Conservation (phyloP, 2,797 vertebrate species). For the Ataeniobius toweri region DNA sequence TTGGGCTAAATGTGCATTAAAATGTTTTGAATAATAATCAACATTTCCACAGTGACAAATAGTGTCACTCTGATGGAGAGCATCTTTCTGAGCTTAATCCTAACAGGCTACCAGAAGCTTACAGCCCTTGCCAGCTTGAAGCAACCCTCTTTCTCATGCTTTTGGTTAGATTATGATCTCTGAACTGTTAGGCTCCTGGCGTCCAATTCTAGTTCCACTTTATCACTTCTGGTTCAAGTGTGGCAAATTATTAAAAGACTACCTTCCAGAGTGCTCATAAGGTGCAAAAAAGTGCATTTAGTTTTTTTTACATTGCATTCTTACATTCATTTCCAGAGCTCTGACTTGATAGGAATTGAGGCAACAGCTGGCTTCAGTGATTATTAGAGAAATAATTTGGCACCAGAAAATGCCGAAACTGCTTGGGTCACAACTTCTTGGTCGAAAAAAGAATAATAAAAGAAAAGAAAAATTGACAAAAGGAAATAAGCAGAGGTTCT, state of each 20-base stretch:
- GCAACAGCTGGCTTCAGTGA: background rate
- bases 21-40: too few relatives aligned
- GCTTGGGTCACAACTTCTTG: background rate
- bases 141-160: background rate
- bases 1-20: too few relatives aligned
- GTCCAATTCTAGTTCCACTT: background rate
- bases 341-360: background rate
- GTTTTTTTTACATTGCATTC: too few relatives aligned
- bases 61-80: background rate
- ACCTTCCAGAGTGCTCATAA: background rate
- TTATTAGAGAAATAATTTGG: background rate
- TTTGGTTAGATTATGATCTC: background rate
- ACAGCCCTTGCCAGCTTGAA: too few relatives aligned
- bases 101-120: too few relatives aligned
- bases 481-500: constrained; percentile 15
- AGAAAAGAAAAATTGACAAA: constrained; percentile 15
- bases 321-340: background rate
- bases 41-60: too few relatives aligned
- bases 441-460: background rate
- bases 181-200: background rate
- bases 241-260: background rate
- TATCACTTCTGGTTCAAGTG: background rate
- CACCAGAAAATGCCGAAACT: background rate
- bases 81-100: background rate
- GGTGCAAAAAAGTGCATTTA: background rate